A percentile compares a stretch with the other conserved stretches of the same genome.
Evolutionary conservation across 1,140 invertebrate species (phyloP).

Genomic region (Oedothorax gibbosus): DNA sequence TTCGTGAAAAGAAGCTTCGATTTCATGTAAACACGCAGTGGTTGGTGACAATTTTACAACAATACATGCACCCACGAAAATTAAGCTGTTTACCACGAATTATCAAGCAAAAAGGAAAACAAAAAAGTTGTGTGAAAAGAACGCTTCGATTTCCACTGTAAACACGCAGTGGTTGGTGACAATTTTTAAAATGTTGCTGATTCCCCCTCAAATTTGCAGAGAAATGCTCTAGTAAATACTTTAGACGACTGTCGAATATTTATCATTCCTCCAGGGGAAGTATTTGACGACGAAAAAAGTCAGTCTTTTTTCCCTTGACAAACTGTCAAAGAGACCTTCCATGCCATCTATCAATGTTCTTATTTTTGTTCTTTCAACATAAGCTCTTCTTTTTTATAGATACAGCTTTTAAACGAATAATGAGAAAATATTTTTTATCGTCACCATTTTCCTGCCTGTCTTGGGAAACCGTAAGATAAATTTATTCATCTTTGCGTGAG

Average conservation of each 20-base stretch:
- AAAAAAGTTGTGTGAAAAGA: neutral
- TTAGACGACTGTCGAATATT: slow-evolving; percentile 43
- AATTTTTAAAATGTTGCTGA: slow-evolving; percentile 25
- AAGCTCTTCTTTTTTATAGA: slow-evolving; percentile 25
- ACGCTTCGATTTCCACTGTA: neutral
- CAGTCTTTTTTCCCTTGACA: slow-evolving; percentile 26
- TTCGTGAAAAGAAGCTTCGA: too few species aligned
- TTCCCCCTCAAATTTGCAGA: slow-evolving; percentile 43
- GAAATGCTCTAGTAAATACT: slow-evolving; percentile 45
- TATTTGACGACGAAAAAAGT: slow-evolving; percentile 26
- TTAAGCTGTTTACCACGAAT: too few species aligned
- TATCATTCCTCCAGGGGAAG: slow-evolving; percentile 45
- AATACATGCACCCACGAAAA: too few species aligned
- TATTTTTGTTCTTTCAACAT: slow-evolving; percentile 49
- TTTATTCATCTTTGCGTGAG: slow-evolving; percentile 51
- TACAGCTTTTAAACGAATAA: slow-evolving; percentile 53
- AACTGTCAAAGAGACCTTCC: slow-evolving; percentile 54
- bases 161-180: neutral
- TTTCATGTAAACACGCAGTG: too few species aligned
- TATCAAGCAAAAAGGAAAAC: too few species aligned
- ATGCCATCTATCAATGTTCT: slow-evolving; percentile 54
- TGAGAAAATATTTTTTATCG: slow-evolving; percentile 29
- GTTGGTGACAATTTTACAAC: too few species aligned
- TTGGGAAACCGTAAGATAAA: slow-evolving; percentile 44
- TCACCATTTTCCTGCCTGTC: neutral